These are phyloP conservation scores for Tridacna crocea DNA, from an alignment of 2,888 invertebrate genomes.

Conservation along the genomic window DNA sequence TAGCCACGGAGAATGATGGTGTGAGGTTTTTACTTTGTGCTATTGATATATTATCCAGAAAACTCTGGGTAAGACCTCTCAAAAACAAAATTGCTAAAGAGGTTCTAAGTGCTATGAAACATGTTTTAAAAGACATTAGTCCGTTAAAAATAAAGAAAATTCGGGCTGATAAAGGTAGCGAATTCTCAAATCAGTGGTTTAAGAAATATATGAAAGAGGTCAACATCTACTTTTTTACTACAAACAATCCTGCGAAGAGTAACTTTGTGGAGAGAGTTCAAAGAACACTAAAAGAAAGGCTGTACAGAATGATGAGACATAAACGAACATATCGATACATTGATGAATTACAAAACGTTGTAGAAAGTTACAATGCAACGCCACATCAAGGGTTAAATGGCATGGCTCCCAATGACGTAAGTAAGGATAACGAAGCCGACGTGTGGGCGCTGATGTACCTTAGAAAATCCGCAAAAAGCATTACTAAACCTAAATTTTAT, in stretches of 20 bases:
- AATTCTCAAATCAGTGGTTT: conserved; percentile 32
- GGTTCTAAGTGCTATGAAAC: conserved; percentile 32
- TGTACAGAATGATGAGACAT: conserved; percentile 31
- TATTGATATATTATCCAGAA: conserved; percentile 26
- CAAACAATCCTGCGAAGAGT: conserved; percentile 28
- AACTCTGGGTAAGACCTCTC: conserved; percentile 28
- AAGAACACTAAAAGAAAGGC: conserved; percentile 13
- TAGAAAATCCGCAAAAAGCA: conserved; percentile 24
- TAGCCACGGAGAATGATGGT: conserved; percentile 31
- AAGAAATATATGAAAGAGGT: conserved; percentile 21
- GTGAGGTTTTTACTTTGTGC: conserved; percentile 31
- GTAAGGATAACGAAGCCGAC: conserved; percentile 40
- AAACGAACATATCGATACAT: conserved; percentile 42
- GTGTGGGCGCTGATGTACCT: conserved; percentile 39
- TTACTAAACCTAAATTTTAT: conserved; percentile 30
- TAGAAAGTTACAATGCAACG: conserved; percentile 42
- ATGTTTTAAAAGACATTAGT: conserved; percentile 7
- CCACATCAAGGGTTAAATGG: conserved; percentile 35
- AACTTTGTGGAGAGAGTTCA: conserved; percentile 35
- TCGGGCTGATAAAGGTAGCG: conserved; percentile 34
- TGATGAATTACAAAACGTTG: conserved; percentile 38
- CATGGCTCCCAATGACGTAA: conserved; percentile 32
- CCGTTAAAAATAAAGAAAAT: conserved; percentile 31
- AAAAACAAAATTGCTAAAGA: conserved; percentile 30
- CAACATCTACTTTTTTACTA: conserved; percentile 28